Evolutionary conservation across 35 echinoderm and acorn worm genomes (phyloP).

Genomic region (Acanthaster planci): DNA sequence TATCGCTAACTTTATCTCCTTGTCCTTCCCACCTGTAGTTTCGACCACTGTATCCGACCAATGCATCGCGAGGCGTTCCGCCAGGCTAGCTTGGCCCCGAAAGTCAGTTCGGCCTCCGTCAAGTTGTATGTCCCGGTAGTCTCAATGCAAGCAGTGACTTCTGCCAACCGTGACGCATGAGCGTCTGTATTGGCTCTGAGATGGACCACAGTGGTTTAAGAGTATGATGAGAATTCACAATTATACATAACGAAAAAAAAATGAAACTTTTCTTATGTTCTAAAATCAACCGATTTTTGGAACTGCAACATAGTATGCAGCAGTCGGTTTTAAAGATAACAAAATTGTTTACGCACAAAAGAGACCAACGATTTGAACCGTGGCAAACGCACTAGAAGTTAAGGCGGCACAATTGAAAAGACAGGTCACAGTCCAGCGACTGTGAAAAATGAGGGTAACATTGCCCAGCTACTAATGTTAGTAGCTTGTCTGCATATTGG

Average conservation of each 20-base stretch:
- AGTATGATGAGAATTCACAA: not conserved
- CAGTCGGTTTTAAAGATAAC: not conserved
- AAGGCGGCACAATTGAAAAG: not conserved
- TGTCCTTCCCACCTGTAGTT: conserved; percentile 71
- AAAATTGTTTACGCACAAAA: not conserved
- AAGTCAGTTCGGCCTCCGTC: conserved; percentile 68
- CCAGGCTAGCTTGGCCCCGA: conserved; percentile 75
- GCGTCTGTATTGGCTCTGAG: conserved; percentile 55
- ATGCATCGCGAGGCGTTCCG: conserved; percentile 68
- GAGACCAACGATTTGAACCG: not conserved
- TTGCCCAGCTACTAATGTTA: too few relatives aligned
- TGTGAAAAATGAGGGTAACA: too few relatives aligned
- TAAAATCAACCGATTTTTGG: not conserved
- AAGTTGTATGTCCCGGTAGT: conserved; percentile 54
- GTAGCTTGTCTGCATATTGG: too few relatives aligned
- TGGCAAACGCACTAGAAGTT: not conserved
- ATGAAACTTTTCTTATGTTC: not conserved
- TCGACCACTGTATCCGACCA: conserved; percentile 75
- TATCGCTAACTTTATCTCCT: too few relatives aligned
- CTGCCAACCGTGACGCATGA: conserved; percentile 52
- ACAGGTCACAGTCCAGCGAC: too few relatives aligned
- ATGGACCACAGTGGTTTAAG: not conserved
- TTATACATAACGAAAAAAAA: not conserved
- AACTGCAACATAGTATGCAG: too few relatives aligned
- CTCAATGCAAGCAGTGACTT: conserved; percentile 49